Conservation (phyloP, 2,888 invertebrate genomes). For the Scotopteryx bipunctaria region DNA sequence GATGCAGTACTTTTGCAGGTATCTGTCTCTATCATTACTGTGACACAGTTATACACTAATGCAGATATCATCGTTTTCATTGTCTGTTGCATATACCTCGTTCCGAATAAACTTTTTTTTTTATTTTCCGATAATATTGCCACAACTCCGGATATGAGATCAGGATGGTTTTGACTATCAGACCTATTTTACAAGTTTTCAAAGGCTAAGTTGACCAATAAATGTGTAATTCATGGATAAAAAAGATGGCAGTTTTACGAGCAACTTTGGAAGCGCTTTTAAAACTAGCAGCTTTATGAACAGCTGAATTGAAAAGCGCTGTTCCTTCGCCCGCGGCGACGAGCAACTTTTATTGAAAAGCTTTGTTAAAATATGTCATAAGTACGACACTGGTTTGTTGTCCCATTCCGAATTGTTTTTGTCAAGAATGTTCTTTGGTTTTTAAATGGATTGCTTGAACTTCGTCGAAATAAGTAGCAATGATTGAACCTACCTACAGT, state of each 20-base stretch:
- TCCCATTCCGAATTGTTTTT: no score
- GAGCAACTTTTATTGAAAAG: constrained; percentile 5
- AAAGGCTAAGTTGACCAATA: neutral
- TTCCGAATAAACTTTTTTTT: no score
- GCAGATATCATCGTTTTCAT: no score
- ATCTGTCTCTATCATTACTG: no score
- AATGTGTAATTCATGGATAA: neutral
- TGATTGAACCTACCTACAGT: no score
- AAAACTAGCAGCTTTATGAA: neutral
- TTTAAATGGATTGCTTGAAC: neutral
- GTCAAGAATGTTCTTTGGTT: neutral
- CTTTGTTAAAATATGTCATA: constrained; percentile 3
- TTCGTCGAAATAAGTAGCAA: neutral
- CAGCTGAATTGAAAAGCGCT: constrained; percentile 5
- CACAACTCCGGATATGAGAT: no score
- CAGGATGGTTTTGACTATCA: no score
- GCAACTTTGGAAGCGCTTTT: neutral
- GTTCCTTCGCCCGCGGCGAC: neutral
- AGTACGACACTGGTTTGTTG: neutral
- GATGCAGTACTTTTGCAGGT: no score
- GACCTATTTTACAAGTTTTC: no score
- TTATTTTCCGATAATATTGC: no score
- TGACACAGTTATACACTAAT: no score
- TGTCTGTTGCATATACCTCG: no score
- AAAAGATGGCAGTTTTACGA: neutral